phyloP scores from a whole-genome alignment of 1,140 invertebrate genomes.

The Dreissena polymorpha region DNA sequence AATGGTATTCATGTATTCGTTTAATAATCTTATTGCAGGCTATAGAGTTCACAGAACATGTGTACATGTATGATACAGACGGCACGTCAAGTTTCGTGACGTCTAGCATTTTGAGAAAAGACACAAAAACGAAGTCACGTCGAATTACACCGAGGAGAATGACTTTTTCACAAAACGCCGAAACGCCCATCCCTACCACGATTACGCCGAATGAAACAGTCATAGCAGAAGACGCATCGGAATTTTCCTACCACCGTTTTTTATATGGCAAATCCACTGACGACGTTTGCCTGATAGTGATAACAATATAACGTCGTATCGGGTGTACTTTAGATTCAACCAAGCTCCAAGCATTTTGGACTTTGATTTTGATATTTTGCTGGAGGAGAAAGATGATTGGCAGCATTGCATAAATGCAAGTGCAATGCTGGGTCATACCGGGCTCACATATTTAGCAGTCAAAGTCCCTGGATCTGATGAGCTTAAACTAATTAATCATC shows the following conservation, averaged over 20 bases:
- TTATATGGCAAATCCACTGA: slow-evolving; percentile 15
- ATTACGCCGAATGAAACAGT: slow-evolving; percentile 4
- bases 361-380: not conserved
- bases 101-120: slow-evolving; percentile 9
- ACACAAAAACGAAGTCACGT: not conserved
- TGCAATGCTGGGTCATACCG: slow-evolving; percentile 26
- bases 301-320: not conserved
- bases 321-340: slow-evolving; percentile 7
- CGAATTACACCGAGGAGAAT: not conserved
- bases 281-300: slow-evolving; percentile 21
- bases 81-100: slow-evolving; percentile 30
- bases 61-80: slow-evolving; percentile 42
- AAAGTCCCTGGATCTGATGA: slow-evolving; percentile 14
- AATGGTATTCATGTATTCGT: no score
- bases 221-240: slow-evolving; percentile 17
- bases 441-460: slow-evolving; percentile 6
- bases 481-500: not conserved
- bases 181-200: not conserved
- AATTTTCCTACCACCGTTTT: slow-evolving; percentile 31
- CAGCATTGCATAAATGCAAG: not conserved
- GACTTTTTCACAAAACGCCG: slow-evolving; percentile 24
- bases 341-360: slow-evolving; percentile 11
- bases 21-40: slow-evolving; percentile 23
- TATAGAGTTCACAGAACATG: slow-evolving; percentile 26
- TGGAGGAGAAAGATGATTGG: not conserved